Percentiles rank a stretch among this genome's conserved stretches.
phyloP scores from a whole-genome alignment of 2,888 invertebrate genomes.

The Cataglyphis altisquamis region DNA sequence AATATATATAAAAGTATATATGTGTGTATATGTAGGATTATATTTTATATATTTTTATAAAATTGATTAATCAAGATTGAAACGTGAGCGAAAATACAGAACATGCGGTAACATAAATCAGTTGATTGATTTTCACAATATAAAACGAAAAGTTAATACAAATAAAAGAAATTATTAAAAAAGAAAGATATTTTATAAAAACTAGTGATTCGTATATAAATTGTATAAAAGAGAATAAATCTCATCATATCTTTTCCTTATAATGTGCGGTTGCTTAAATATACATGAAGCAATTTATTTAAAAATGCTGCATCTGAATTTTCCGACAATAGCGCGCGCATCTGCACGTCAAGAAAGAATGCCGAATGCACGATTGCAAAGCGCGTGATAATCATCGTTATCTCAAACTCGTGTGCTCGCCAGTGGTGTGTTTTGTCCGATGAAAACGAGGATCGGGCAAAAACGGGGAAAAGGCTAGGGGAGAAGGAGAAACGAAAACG shows the following conservation, averaged over 20 bases:
- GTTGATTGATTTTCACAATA: not conserved
- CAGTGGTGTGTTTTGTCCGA: conserved; percentile 45
- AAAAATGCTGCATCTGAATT: conserved; percentile 9
- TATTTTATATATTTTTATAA: not conserved
- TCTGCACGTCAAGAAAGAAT: conserved; percentile 27
- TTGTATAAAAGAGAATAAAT: not conserved
- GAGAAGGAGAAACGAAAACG: conserved; percentile 1
- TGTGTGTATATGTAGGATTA: not conserved
- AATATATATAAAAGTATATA: not conserved
- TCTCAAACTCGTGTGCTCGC: conserved; percentile 48
- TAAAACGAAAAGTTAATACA: not conserved
- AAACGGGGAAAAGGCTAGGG: conserved; percentile 33
- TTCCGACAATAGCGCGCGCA: conserved; percentile 10
- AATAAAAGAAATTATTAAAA: not conserved
- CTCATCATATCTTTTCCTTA: not conserved
- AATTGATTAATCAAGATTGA: not conserved
- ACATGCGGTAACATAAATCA: not conserved
- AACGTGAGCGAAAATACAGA: not conserved
- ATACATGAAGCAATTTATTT: not conserved
- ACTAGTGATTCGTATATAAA: not conserved
- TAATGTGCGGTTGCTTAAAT: not conserved
- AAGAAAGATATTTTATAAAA: not conserved
- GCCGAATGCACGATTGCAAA: conserved; percentile 44
- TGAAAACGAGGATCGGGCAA: conserved; percentile 44
- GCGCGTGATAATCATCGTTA: conserved; percentile 50